Conservation (phyloP, 2,113 vertebrate genomes). For the Chinchilla lanigera region DNA sequence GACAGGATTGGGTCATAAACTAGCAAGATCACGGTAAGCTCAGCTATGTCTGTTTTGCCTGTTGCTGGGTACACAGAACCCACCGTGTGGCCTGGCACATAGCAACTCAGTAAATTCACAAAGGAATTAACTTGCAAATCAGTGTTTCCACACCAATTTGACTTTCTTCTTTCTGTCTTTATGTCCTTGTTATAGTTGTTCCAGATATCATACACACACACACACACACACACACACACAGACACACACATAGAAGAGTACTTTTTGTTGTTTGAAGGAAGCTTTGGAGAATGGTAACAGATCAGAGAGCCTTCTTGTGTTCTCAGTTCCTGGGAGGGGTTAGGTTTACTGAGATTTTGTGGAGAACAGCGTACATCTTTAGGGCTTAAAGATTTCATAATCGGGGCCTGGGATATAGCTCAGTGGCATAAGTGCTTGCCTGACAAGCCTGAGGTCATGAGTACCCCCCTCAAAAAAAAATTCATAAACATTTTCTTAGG, state of each 20-base stretch:
- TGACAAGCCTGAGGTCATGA: too few species aligned
- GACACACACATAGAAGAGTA: not conserved
- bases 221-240: too few species aligned
- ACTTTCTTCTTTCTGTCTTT: not conserved
- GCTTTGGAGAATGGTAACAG: not conserved
- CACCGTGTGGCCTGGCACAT: not conserved
- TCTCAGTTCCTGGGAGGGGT: not conserved
- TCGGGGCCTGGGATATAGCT: too few species aligned
- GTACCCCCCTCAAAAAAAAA: too few species aligned
- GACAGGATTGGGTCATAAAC: not conserved
- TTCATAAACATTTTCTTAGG: not conserved
- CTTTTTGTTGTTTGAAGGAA: not conserved
- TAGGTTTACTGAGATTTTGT: slow-evolving; percentile 19
- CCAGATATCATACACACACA: not conserved
- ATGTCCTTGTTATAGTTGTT: slow-evolving; percentile 28
- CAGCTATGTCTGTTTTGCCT: not conserved
- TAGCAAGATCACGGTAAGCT: not conserved
- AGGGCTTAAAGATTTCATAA: not conserved
- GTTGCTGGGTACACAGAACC: not conserved
- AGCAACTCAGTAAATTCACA: not conserved
- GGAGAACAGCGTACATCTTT: not conserved
- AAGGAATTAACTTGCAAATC: not conserved
- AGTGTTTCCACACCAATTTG: not conserved
- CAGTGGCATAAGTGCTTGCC: too few species aligned
- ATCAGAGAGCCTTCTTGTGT: not conserved